Conservation (phyloP, 2,113 vertebrate species). For the Labeo catla region DNA sequence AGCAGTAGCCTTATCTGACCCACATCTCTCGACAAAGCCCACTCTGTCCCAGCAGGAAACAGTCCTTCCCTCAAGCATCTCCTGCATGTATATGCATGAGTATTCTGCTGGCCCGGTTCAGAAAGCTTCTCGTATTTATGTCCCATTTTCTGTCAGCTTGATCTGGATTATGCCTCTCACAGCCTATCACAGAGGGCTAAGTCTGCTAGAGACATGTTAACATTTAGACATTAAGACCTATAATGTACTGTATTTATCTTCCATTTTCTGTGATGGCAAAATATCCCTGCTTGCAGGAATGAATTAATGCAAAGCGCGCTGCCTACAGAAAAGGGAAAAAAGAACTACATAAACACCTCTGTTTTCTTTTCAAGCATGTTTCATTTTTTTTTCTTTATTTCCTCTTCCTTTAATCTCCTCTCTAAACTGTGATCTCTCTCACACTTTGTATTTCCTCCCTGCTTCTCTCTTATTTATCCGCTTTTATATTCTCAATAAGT, state of each 20-base stretch:
- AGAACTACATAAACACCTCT: background rate
- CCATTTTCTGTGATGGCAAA: background rate
- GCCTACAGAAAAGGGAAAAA: background rate
- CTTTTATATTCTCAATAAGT: background rate
- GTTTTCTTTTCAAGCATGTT: background rate
- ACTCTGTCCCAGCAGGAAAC: conserved; percentile 43
- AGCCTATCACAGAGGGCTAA: background rate
- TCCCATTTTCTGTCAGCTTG: conserved; percentile 27
- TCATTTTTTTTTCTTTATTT: background rate
- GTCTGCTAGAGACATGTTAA: conserved; percentile 1
- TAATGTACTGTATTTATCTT: background rate
- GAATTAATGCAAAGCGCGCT: background rate
- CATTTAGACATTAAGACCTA: conserved; percentile 8
- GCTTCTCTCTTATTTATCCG: background rate
- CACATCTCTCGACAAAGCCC: conserved; percentile 50
- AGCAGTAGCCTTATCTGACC: conserved; percentile 39
- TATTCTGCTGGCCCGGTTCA: conserved; percentile 28
- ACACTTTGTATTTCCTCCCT: background rate
- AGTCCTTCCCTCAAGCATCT: conserved; percentile 31
- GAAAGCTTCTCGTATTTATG: conserved; percentile 13
- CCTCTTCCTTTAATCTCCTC: background rate
- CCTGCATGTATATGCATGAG: conserved; percentile 46
- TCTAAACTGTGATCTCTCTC: background rate
- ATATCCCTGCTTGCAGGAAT: background rate
- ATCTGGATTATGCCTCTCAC: conserved; percentile 21